A percentile compares a stretch with the other conserved stretches of the same genome.
Evolutionary conservation across 30 jellyfish, hydroid and myxozoan genomes (phyloP).

Genomic region (Aurelia sp.): DNA sequence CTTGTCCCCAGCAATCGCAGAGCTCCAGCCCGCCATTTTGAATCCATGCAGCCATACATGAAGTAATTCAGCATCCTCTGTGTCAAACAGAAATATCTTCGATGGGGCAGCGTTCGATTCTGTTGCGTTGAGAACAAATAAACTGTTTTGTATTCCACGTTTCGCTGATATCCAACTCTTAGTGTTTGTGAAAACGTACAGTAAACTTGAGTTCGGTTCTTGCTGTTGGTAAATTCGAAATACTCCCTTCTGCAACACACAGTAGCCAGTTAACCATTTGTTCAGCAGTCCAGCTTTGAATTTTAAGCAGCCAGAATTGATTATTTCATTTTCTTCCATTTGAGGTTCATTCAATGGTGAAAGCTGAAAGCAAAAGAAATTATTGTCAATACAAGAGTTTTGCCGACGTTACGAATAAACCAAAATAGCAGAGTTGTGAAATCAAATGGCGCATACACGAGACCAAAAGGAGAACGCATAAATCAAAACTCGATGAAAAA

Average conservation of each 20-base stretch:
- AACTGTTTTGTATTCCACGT: conserved; percentile 4
- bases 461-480: no score
- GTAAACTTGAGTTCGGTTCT: not conserved
- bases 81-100: conserved; percentile 51
- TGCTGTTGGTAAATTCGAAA: conserved; percentile 24
- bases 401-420: no score
- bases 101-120: conserved; percentile 10
- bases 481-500: no score
- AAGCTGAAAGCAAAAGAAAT: no score
- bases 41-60: conserved; percentile 62
- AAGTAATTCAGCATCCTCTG: conserved; percentile 34
- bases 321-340: conserved; percentile 14
- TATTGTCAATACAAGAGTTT: no score
- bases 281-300: conserved; percentile 62
- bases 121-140: conserved; percentile 48
- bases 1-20: conserved; percentile 49
- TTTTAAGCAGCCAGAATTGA: conserved; percentile 56
- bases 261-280: conserved; percentile 56
- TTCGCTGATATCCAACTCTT: conserved; percentile 69
- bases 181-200: conserved; percentile 12
- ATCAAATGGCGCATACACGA: no score
- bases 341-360: no score
- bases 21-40: conserved; percentile 57
- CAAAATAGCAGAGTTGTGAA: no score
- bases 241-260: conserved; percentile 20